Percentiles rank a stretch among this genome's conserved stretches.
Conservation (phyloP, 2,888 invertebrate genomes). For the Empis stercorea region DNA sequence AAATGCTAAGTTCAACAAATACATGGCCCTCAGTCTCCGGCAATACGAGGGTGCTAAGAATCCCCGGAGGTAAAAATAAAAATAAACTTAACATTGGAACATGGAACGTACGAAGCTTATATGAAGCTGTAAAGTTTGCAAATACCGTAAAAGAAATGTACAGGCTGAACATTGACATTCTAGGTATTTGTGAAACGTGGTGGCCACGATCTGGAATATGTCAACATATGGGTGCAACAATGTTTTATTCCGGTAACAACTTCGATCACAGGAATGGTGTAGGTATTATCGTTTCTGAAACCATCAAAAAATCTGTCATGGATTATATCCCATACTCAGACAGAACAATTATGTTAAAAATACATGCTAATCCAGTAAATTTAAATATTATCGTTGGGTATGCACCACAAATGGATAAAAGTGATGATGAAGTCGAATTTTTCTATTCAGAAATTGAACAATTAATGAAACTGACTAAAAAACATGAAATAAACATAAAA, state of each 20-base stretch:
- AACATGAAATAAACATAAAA: neutral
- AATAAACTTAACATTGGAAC: neutral
- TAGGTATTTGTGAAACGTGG: neutral
- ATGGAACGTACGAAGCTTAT: neutral
- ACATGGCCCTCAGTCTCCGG: too few species aligned
- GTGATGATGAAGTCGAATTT: neutral
- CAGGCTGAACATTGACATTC: neutral
- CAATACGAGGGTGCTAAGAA: neutral
- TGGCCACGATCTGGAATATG: neutral
- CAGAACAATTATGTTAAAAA: neutral
- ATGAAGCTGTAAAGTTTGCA: neutral
- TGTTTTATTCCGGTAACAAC: neutral
- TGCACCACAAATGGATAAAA: neutral
- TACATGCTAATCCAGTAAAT: neutral
- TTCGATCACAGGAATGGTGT: neutral
- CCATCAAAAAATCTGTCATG: neutral
- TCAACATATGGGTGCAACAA: neutral
- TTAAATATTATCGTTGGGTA: neutral
- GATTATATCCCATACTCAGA: neutral
- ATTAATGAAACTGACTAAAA: neutral
- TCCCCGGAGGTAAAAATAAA: neutral
- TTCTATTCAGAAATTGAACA: neutral
- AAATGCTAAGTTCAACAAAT: too few species aligned
- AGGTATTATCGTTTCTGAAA: neutral
- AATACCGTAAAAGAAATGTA: neutral